Percentiles rank a stretch among this genome's conserved stretches.
These are phyloP conservation scores for Pterois miles DNA, from an alignment of 2,797 vertebrate genomes.

Conservation along the genomic window DNA sequence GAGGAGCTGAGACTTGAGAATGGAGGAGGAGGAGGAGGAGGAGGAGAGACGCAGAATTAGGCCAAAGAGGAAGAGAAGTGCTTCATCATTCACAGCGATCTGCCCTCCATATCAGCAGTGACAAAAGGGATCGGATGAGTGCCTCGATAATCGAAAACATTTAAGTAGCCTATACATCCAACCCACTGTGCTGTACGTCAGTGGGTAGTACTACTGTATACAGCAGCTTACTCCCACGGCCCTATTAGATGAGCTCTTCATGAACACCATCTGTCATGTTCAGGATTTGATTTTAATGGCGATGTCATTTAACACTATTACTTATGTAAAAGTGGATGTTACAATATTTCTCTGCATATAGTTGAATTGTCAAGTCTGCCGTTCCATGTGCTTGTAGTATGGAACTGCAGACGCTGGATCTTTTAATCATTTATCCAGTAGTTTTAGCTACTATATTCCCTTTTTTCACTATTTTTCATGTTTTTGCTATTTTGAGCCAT, in stretches of 20 bases:
- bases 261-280: not conserved
- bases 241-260: not conserved
- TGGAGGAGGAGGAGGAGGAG: constrained; percentile 27
- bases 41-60: constrained; percentile 57
- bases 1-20: constrained; percentile 57
- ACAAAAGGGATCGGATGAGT: constrained; percentile 39
- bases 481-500: not conserved
- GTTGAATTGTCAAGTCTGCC: not conserved
- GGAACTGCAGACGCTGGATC: not conserved
- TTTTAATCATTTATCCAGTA: not conserved
- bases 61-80: constrained; percentile 62
- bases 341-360: not conserved
- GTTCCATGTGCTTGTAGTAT: too few relatives aligned
- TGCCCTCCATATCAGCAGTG: constrained; percentile 45
- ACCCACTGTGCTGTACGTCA: not conserved
- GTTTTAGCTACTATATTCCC: not conserved
- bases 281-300: not conserved
- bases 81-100: constrained; percentile 67
- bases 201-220: not conserved
- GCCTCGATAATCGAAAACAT: constrained; percentile 21
- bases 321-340: not conserved
- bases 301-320: not conserved
- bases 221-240: not conserved
- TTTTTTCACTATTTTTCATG: too few relatives aligned
- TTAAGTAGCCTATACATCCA: not conserved